A percentile compares a stretch with the other conserved stretches of the same genome.
phyloP scores from a whole-genome alignment of 2,113 vertebrate genomes.

The Halcyon senegalensis region DNA sequence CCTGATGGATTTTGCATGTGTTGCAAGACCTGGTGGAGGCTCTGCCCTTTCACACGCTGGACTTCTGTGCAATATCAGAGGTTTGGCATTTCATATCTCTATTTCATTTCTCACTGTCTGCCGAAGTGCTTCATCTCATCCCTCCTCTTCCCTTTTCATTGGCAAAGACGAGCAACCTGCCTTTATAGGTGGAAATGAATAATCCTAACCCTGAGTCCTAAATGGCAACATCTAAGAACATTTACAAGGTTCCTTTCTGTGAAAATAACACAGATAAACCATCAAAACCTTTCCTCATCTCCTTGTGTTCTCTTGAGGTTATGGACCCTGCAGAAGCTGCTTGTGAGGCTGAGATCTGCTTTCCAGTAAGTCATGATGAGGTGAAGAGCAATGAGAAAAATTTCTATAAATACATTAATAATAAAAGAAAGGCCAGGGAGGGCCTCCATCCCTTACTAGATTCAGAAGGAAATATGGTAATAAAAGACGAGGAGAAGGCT shows the following conservation, averaged over 20 bases:
- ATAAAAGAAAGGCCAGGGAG: too few relatives aligned
- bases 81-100: not conserved
- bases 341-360: not conserved
- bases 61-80: not conserved
- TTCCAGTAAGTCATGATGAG: not conserved
- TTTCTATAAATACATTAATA: too few relatives aligned
- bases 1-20: slow-evolving; percentile 59
- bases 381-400: too few relatives aligned
- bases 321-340: not conserved
- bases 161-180: not conserved
- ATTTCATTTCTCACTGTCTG: not conserved
- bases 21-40: not conserved
- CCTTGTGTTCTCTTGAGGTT: not conserved
- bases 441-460: too few relatives aligned
- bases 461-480: too few relatives aligned
- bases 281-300: not conserved
- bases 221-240: not conserved
- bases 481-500: too few relatives aligned
- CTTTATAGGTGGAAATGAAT: not conserved
- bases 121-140: not conserved
- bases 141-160: not conserved
- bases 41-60: slow-evolving; percentile 25
- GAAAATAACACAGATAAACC: not conserved
- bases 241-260: not conserved
- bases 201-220: not conserved